Percentiles rank a stretch among this genome's conserved stretches.
phyloP scores from a whole-genome alignment of 2,113 vertebrate species.

The Trichomycterus rosablanca region DNA sequence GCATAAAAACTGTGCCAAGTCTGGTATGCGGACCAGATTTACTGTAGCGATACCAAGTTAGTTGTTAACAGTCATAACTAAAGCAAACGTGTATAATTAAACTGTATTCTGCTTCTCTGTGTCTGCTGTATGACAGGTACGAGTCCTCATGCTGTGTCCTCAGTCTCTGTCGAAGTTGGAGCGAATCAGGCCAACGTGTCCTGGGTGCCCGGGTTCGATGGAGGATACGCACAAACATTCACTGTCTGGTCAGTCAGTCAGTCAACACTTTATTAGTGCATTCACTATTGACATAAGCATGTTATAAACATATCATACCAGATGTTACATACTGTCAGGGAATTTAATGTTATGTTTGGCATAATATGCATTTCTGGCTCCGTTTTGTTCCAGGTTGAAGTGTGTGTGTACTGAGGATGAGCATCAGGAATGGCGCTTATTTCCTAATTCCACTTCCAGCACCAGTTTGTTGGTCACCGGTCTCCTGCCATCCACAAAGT shows the following conservation, averaged over 20 bases:
- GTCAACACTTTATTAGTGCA: no score
- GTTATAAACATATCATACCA: no score
- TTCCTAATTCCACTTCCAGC: conserved; percentile 67
- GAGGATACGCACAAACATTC: conserved; percentile 88
- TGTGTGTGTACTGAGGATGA: conserved; percentile 56
- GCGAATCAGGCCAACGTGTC: conserved; percentile 79
- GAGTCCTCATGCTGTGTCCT: conserved; percentile 82
- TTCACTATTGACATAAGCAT: no score
- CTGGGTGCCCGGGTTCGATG: conserved; percentile 91
- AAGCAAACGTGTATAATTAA: no score
- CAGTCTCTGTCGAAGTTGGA: conserved; percentile 74
- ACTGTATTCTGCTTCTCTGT: no score
- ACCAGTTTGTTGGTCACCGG: conserved; percentile 71
- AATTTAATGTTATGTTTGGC: no score
- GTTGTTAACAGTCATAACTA: no score
- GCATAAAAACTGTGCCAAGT: no score
- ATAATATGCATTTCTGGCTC: no score
- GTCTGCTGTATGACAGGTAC: conserved; percentile 71
- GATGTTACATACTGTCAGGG: no score
- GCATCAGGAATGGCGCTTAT: conserved; percentile 79
- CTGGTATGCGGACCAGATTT: no score
- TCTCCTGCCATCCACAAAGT: conserved; percentile 72
- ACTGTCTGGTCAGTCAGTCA: conserved; percentile 89
- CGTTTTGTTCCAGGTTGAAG: conserved; percentile 68
- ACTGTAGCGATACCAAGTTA: no score